A percentile compares a stretch with the other conserved stretches of the same genome.
These are phyloP conservation scores for Cardinalis cardinalis DNA, from an alignment of 2,113 vertebrate species.

Conservation along the genomic window DNA sequence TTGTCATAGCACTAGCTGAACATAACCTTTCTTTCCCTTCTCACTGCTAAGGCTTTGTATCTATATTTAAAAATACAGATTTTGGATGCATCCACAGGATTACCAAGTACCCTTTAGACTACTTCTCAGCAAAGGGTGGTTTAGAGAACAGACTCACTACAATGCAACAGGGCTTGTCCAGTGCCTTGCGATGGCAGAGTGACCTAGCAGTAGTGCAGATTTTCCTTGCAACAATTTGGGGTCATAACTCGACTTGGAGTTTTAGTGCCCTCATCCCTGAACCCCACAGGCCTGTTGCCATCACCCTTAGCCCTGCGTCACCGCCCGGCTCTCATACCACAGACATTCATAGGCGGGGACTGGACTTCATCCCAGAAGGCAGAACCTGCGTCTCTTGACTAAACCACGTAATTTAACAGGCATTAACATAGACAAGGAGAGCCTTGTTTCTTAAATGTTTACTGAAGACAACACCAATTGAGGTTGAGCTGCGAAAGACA, in stretches of 20 bases:
- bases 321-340: not conserved
- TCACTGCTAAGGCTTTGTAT: not conserved
- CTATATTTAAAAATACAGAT: not conserved
- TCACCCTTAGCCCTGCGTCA: not conserved
- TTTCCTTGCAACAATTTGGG: not conserved
- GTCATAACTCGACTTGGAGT: not conserved
- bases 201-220: not conserved
- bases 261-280: not conserved
- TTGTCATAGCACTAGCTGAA: not conserved
- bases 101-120: not conserved
- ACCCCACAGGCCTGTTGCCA: fast-evolving
- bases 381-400: not conserved
- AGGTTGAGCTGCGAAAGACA: not conserved
- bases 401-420: not conserved
- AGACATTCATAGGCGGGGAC: not conserved
- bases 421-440: not conserved
- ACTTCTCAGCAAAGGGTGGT: not conserved
- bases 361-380: not conserved
- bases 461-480: not conserved
- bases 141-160: not conserved
- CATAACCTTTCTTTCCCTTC: not conserved
- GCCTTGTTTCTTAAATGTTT: constrained; percentile 3
- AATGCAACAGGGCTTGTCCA: not conserved
- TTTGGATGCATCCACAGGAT: not conserved
- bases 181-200: not conserved